Percentiles rank a stretch among this genome's conserved stretches.
These are phyloP conservation scores for Hemicordylus capensis DNA, from an alignment of 2,113 vertebrate genomes.

Conservation along the genomic window DNA sequence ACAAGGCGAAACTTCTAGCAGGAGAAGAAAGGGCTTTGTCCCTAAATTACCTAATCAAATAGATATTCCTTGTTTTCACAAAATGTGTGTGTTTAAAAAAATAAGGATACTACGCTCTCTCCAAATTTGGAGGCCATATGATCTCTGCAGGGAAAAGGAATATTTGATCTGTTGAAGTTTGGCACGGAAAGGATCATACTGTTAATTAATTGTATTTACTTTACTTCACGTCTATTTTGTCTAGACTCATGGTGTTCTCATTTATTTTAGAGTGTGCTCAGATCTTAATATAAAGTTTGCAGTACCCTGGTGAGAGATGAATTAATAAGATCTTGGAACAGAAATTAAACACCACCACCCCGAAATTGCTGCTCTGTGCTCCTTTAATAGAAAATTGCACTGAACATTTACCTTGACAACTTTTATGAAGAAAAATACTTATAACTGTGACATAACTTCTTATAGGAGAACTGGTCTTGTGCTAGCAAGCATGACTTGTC, in stretches of 20 bases:
- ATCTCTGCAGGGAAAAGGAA: constrained; percentile 66
- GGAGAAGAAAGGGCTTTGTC: constrained; percentile 67
- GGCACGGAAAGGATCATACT: constrained; percentile 58
- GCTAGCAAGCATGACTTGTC: no score
- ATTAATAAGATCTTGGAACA: constrained; percentile 54
- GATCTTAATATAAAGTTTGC: constrained; percentile 54
- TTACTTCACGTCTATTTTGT: constrained; percentile 70
- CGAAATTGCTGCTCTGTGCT: constrained; percentile 40
- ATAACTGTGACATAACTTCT: background rate
- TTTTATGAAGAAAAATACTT: background rate
- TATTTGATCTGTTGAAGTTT: constrained; percentile 66
- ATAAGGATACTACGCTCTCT: constrained; percentile 61
- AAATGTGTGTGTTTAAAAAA: constrained; percentile 60
- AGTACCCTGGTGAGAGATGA: constrained; percentile 62
- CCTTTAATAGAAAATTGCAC: constrained; percentile 23
- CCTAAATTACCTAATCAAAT: constrained; percentile 72
- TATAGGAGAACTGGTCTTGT: no score
- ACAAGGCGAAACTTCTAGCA: constrained; percentile 69
- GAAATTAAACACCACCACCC: constrained; percentile 62
- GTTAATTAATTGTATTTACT: constrained; percentile 68
- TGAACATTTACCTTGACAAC: constrained; percentile 20
- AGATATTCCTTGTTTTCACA: constrained; percentile 72
- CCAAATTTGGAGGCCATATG: constrained; percentile 56
- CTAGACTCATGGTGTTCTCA: constrained; percentile 54
- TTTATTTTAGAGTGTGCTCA: constrained; percentile 58